phyloP scores from a whole-genome alignment of 2,888 invertebrate species.

The Thymelicus acteon region DNA sequence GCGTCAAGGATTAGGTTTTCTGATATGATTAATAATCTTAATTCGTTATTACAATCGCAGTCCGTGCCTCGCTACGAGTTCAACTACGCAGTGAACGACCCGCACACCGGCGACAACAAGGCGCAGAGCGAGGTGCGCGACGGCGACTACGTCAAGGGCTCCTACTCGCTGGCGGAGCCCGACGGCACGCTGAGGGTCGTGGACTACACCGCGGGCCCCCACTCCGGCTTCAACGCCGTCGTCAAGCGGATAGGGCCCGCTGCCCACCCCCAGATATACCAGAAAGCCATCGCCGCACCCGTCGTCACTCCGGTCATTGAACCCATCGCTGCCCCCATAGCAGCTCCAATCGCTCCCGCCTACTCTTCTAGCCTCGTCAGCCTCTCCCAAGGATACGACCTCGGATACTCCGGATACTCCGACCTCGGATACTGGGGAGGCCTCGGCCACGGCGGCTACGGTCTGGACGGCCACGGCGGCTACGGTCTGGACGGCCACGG shows the following conservation, averaged over 20 bases:
- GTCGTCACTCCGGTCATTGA: conserved; percentile 26
- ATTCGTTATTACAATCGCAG: conserved; percentile 49
- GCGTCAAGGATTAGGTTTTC: no score
- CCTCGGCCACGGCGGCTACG: conserved; percentile 39
- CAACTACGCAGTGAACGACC: conserved; percentile 80
- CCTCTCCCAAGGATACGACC: conserved; percentile 40
- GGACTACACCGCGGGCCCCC: conserved; percentile 72
- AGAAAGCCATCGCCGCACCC: conserved; percentile 25
- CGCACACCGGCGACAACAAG: conserved; percentile 77
- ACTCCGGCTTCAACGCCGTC: conserved; percentile 76
- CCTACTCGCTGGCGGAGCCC: conserved; percentile 75
- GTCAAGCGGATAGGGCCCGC: conserved; percentile 73
- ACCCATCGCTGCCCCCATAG: conserved; percentile 40
- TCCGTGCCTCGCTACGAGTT: conserved; percentile 74
- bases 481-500: conserved; percentile 40
- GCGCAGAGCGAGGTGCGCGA: conserved; percentile 74
- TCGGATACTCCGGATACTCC: conserved; percentile 33
- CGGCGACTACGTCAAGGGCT: conserved; percentile 75
- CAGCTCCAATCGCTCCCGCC: conserved; percentile 45
- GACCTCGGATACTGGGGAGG: conserved; percentile 43
- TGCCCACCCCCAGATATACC: conserved; percentile 60
- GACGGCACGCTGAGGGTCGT: conserved; percentile 77
- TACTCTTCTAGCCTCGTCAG: conserved; percentile 46
- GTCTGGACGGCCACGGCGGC: conserved; percentile 39
- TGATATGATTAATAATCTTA: no score